A percentile compares a stretch with the other conserved stretches of the same genome.
phyloP scores from a whole-genome alignment of 1,140 invertebrate genomes.

The Andrena cerasifolii region DNA sequence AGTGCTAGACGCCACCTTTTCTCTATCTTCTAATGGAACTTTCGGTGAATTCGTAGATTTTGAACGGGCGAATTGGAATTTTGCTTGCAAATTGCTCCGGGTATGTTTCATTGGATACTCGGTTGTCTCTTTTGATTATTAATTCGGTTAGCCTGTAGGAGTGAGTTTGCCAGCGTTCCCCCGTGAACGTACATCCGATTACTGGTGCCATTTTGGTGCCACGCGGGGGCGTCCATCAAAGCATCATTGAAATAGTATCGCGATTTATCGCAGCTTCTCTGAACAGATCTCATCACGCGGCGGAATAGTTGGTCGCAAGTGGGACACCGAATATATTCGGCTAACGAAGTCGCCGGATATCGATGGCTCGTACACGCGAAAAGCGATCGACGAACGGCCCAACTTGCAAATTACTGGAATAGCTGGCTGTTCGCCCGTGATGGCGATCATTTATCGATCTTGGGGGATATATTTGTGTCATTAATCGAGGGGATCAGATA shows the following conservation, averaged over 20 bases:
- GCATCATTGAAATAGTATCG: slow-evolving; percentile 4
- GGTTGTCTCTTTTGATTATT: not conserved
- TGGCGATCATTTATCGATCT: not conserved
- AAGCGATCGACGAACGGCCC: not conserved
- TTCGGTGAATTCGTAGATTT: too few relatives aligned
- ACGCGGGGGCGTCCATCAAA: not conserved
- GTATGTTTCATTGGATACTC: not conserved
- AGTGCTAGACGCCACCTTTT: too few relatives aligned
- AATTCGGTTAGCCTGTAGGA: not conserved
- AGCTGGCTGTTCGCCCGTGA: not conserved
- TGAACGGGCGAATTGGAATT: too few relatives aligned
- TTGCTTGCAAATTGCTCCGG: too few relatives aligned
- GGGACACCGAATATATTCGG: slow-evolving; percentile 13
- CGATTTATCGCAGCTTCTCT: not conserved
- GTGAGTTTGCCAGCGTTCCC: not conserved
- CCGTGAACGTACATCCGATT: not conserved
- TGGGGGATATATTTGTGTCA: not conserved
- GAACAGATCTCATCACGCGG: not conserved
- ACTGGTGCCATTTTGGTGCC: not conserved
- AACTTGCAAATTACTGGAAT: slow-evolving; percentile 17
- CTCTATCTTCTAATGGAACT: too few relatives aligned
- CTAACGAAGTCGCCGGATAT: slow-evolving; percentile 31
- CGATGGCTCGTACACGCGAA: not conserved
- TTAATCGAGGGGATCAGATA: not conserved
- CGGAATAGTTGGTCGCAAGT: not conserved